phyloP scores from a whole-genome alignment of 1,140 invertebrate species.

The Aphaenogaster rudis region DNA sequence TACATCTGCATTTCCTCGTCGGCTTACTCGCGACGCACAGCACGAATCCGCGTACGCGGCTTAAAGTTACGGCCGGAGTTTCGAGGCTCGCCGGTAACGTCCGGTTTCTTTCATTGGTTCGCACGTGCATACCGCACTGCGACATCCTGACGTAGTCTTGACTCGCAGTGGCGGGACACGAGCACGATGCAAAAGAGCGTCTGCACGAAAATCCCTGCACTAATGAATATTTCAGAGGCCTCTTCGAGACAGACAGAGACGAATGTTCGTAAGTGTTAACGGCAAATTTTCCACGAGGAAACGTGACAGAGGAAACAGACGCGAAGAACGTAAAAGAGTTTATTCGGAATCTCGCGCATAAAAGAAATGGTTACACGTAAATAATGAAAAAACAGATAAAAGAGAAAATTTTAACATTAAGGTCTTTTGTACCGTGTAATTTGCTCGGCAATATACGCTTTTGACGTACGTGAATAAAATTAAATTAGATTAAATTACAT shows the following conservation, averaged over 20 bases:
- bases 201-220: constrained; percentile 27
- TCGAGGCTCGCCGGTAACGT: constrained; percentile 49
- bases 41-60: background rate
- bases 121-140: constrained; percentile 70
- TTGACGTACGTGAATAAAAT: background rate
- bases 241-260: background rate
- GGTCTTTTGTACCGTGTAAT: background rate
- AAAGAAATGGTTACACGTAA: background rate
- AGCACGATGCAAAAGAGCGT: constrained; percentile 34
- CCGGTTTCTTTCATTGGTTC: constrained; percentile 63
- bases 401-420: background rate
- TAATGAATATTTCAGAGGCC: constrained; percentile 43
- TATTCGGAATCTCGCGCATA: background rate
- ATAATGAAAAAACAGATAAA: background rate
- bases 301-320: background rate
- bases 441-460: background rate
- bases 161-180: constrained; percentile 15
- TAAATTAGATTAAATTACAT: constrained; percentile 10
- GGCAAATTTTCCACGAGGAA: background rate
- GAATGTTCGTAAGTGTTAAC: background rate
- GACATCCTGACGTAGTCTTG: constrained; percentile 63
- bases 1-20: constrained; percentile 24
- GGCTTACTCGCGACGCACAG: background rate
- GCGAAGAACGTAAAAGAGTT: background rate
- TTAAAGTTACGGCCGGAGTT: constrained; percentile 43